Evolutionary conservation across 2,888 invertebrate genomes (phyloP).

Genomic region (Eupeodes luniger): DNA sequence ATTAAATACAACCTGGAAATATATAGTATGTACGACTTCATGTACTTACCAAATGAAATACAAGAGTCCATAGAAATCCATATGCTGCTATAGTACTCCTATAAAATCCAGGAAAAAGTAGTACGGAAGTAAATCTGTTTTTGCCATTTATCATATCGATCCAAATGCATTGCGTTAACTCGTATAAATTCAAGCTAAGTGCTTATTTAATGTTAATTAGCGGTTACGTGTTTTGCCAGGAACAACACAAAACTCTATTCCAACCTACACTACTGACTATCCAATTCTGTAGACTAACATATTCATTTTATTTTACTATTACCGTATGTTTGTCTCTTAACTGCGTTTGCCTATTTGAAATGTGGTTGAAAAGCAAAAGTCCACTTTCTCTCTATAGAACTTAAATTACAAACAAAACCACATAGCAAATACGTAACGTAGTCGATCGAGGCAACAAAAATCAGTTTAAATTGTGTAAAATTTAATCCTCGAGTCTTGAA

Average conservation of each 20-base stretch:
- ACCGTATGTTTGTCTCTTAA: background rate
- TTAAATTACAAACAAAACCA: conserved; percentile 31
- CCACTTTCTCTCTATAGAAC: conserved; percentile 29
- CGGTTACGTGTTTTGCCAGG: conserved; percentile 62
- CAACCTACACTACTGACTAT: conserved; percentile 24
- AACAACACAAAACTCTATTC: conserved; percentile 29
- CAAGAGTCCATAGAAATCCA: background rate
- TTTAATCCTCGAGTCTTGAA: conserved; percentile 43
- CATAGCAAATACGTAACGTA: conserved; percentile 22
- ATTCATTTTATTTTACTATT: conserved; percentile 20
- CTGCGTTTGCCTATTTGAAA: conserved; percentile 6
- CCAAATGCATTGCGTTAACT: conserved; percentile 34
- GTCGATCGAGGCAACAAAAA: background rate
- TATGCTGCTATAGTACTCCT: too few relatives aligned
- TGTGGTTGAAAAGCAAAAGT: conserved; percentile 56
- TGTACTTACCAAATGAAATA: background rate
- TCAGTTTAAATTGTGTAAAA: conserved; percentile 59
- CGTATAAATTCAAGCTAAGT: conserved; percentile 50
- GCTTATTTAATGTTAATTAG: conserved; percentile 75
- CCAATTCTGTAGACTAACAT: conserved; percentile 46
- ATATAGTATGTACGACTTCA: background rate
- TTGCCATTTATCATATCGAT: conserved; percentile 24
- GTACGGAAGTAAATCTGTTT: conserved; percentile 59
- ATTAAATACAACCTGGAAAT: conserved; percentile 54
- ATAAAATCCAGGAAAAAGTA: conserved; percentile 45